Percentiles rank a stretch among this genome's conserved stretches.
Evolutionary conservation across 2,888 invertebrate species (phyloP).

Genomic region (Mactromeris polynyma): DNA sequence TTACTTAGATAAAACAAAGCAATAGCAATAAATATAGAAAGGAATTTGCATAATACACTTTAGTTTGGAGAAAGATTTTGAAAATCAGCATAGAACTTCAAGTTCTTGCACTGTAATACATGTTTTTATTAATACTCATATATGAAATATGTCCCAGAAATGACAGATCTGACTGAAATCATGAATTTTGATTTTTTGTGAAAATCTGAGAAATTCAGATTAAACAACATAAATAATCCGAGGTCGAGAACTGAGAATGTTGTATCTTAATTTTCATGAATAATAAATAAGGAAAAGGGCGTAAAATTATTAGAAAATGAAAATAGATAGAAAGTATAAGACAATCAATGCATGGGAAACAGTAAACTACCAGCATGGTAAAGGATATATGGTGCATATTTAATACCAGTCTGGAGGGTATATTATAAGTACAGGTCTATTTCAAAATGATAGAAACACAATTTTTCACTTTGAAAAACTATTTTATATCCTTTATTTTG

Average conservation of each 20-base stretch:
- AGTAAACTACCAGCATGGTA: not conserved
- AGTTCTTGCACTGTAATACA: too few relatives aligned
- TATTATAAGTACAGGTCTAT: not conserved
- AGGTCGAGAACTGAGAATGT: not conserved
- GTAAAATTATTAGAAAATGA: not conserved
- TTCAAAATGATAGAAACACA: not conserved
- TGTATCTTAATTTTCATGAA: not conserved
- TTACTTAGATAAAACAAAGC: too few relatives aligned
- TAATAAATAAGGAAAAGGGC: not conserved
- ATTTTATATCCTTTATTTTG: too few relatives aligned
- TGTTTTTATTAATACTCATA: too few relatives aligned
- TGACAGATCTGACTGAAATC: too few relatives aligned
- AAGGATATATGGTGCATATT: not conserved
- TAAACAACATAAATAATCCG: not conserved
- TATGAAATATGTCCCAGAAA: too few relatives aligned
- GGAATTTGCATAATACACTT: too few relatives aligned
- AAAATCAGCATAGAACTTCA: too few relatives aligned
- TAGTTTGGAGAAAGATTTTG: too few relatives aligned
- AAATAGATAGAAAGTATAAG: not conserved
- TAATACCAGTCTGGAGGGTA: not conserved
- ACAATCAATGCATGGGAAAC: not conserved
- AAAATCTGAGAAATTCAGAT: not conserved
- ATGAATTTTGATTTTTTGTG: not conserved
- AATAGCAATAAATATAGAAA: too few relatives aligned
- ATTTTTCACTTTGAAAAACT: too few relatives aligned